Conservation (phyloP, 2,113 vertebrate species). For the Hydrolagus affinis region DNA sequence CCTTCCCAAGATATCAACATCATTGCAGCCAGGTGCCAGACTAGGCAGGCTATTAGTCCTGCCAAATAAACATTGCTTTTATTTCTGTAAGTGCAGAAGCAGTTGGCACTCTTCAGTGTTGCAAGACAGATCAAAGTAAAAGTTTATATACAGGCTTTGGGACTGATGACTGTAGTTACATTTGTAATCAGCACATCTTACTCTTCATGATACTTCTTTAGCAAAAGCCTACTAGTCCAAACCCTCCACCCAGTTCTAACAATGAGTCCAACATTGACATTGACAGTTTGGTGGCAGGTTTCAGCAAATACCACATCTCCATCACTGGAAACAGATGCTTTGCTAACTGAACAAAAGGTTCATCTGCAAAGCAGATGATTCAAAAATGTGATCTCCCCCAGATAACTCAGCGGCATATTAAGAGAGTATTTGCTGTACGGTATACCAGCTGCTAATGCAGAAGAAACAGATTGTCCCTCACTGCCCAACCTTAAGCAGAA, state of each 20-base stretch:
- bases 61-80: background rate
- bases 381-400: background rate
- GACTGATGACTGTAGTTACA: too few species aligned
- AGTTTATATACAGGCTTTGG: background rate
- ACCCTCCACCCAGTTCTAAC: too few species aligned
- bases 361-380: background rate
- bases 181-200: background rate
- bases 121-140: constrained; percentile 6
- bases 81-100: background rate
- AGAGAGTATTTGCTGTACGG: too few species aligned
- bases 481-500: too few species aligned
- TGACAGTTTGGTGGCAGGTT: too few species aligned
- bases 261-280: too few species aligned
- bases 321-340: background rate
- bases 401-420: background rate
- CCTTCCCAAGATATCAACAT: background rate
- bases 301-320: too few species aligned
- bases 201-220: background rate
- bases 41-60: background rate
- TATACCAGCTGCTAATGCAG: too few species aligned
- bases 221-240: background rate
- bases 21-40: background rate
- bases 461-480: too few species aligned
- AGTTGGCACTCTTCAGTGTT: background rate
- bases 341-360: background rate